Evolutionary conservation across 2,888 invertebrate species (phyloP), one percentile per base, ranked within the genome.

Genomic region (Limnephilus marmoratus): DNA sequence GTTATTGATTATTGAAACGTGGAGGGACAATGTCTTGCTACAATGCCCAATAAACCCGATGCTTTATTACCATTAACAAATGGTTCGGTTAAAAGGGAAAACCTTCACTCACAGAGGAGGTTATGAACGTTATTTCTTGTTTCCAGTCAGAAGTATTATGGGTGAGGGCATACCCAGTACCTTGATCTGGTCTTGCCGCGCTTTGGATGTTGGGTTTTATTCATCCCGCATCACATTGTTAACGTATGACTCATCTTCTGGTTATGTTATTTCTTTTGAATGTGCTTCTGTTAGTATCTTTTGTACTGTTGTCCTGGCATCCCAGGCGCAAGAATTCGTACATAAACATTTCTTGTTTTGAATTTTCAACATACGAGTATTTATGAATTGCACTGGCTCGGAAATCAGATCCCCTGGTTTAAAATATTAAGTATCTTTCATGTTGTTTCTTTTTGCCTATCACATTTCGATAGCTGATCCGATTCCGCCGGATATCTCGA

Each of bases 41-140:
- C 88, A 81, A 89, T 80, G 88, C 80, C 13, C 37, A 89, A 80
- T 89, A 89, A 89, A 89, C 88, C 24, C 80, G 80, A 80, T 80
- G 80, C 49, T 89, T 88, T 88, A 68, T 37, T 41, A 41, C 41
- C 41, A 13, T 24, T 88, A n/a, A 41, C 41, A 41, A 41, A 41
- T 45, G 37, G 12, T n/a, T 34, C 29, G 85, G 45, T 86, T 41
- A 29, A 86, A 49, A 86, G 86, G 29, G 86, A 86, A 45, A 86
- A 86, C 29, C 24, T 9, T 45, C 86, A 45, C 68, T 68, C 68
- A 2, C 68, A 0, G 68, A 68, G 68, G 68, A 68, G 68, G 24
- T 68, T 68, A 68, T 68, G 24, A 7, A 24, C 18, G 18, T 68
- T 68, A 68, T 18, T 68, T 53, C 15, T 53, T 24, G 53, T 68